phyloP scores from a whole-genome alignment of 2,888 invertebrate species.

The Yponomeuta malinellus region DNA sequence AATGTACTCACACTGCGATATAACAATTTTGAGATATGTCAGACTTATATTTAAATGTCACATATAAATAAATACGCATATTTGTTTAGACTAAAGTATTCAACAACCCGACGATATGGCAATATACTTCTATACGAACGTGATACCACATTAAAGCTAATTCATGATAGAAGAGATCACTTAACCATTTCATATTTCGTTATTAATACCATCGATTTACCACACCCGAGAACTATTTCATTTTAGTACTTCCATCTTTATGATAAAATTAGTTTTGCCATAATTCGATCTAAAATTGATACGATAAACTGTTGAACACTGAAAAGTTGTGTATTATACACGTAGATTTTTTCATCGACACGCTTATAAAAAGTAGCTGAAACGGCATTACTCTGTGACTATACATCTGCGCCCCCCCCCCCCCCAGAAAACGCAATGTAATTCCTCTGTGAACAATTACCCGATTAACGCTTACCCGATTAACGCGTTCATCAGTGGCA shows the following conservation, averaged over 20 bases:
- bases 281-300: not conserved
- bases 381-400: not conserved
- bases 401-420: not conserved
- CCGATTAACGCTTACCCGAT: too few relatives aligned
- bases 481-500: too few relatives aligned
- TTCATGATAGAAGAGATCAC: constrained; percentile 14
- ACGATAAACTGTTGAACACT: not conserved
- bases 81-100: not conserved
- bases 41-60: not conserved
- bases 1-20: not conserved
- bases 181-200: constrained; percentile 5
- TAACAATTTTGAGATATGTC: not conserved
- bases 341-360: too few relatives aligned
- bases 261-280: not conserved
- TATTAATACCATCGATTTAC: constrained; percentile 4
- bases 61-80: not conserved
- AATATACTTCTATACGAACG: constrained; percentile 5
- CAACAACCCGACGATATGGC: constrained; percentile 9
- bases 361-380: not conserved
- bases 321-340: not conserved
- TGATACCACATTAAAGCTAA: not conserved
- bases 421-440: not conserved
- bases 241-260: not conserved
- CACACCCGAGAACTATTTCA: not conserved
- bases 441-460: not conserved